Evolutionary conservation across 92 coral and sea anemone species (phyloP), one percentile per base, ranked within the genome.

Genomic region (Zoanthus sansibaricus): DNA sequence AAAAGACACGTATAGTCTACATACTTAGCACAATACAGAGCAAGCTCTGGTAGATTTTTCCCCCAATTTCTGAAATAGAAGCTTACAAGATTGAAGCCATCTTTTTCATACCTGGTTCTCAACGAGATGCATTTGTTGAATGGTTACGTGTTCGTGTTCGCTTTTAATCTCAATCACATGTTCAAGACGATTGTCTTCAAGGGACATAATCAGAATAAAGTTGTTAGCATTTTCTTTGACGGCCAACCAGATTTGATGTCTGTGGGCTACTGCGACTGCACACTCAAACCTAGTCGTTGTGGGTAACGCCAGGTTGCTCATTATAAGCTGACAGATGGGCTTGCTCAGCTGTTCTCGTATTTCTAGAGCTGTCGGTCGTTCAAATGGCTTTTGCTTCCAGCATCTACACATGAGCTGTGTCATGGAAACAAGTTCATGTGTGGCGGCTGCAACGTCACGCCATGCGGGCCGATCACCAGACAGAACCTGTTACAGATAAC

Each of bases 371-470:
- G 84, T 61, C 25, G 84, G 84, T 49, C 84, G 52, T 14, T 79
- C 84, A 25, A 72, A 79, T 21, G 84, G 73, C 72, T 66, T 79
- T 10, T 79, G 84, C 18, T 79, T 72, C 84, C 84, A 79, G 55
- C 84, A 79, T 42, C 3, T 44, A 8, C 84, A 79, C 84, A 79
- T 79, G 14, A 79, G 73, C 54, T 59, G 84, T 16, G 84, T 79
- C 84, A 79, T 79, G 73, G 84, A 61, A 79, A 79, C 84, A 31
- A 79, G 84, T 58, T 31, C 64, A 44, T 79, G 58, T 59, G 84
- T 79, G 73, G 84, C 84, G 68, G 84, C 73, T 5, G 56, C 17
- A 25, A 79, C 84, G 30, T 79, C 73, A 14, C 73, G 84, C 84
- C 84, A 79, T 14, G 33, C 84, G 7, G 84, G 84, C 14, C 84